Conservation (phyloP, 2,113 vertebrate genomes). For the Eurypyga helias region DNA sequence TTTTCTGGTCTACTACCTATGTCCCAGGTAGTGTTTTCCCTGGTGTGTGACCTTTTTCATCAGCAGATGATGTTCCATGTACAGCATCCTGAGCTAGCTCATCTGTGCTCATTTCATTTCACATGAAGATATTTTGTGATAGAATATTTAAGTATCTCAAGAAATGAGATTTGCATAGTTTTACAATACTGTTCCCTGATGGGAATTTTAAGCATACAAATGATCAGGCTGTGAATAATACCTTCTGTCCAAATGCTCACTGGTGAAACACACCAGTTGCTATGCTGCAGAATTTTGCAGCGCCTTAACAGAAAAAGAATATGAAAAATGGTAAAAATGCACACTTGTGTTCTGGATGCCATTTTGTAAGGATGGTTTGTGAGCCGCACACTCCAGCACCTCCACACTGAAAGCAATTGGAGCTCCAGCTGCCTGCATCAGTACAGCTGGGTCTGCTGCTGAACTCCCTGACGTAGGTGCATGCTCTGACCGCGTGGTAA, state of each 20-base stretch:
- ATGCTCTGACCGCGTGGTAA: background rate
- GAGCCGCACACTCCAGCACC: rapidly evolving
- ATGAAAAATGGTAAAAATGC: background rate
- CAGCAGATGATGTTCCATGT: background rate
- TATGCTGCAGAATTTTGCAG: background rate
- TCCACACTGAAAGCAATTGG: background rate
- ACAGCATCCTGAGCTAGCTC: background rate
- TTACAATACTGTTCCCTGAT: background rate
- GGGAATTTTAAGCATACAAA: background rate
- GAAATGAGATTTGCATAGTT: background rate
- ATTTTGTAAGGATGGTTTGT: background rate
- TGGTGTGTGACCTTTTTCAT: background rate
- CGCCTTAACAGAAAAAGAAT: background rate
- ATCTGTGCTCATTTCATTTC: background rate
- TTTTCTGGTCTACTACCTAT: background rate
- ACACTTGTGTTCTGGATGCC: background rate
- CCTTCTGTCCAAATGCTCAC: background rate
- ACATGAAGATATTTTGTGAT: background rate
- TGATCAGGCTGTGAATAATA: background rate
- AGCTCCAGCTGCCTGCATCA: background rate
- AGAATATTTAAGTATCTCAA: background rate
- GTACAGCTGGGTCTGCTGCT: background rate
- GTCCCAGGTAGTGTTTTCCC: background rate
- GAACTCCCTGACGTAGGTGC: rapidly evolving
- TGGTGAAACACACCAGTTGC: background rate